A percentile compares a stretch with the other conserved stretches of the same genome.
Evolutionary conservation across 2,113 vertebrate genomes (phyloP).

Genomic region (Montifringilla adamsi): DNA sequence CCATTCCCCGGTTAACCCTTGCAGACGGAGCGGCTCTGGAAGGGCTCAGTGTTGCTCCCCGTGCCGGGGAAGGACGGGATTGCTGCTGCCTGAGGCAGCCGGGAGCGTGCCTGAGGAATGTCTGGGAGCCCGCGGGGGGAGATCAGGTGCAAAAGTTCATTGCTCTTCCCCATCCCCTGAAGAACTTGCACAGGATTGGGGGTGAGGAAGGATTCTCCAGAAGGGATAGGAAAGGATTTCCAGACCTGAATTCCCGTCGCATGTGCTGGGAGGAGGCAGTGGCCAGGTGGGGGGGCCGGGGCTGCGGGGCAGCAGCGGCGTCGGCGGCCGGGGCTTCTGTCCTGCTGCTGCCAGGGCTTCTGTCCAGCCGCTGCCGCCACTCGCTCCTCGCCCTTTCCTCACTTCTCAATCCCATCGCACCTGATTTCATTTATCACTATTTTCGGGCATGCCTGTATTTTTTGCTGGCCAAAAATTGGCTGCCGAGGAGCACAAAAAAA

Average conservation of each 20-base stretch:
- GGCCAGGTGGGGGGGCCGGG: background rate
- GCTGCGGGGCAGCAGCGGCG: background rate
- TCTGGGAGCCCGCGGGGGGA: background rate
- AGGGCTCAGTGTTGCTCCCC: background rate
- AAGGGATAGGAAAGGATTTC: background rate
- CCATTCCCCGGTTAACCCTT: background rate
- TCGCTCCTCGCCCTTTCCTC: background rate
- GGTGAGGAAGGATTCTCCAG: background rate
- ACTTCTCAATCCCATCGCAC: background rate
- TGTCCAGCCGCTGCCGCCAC: background rate
- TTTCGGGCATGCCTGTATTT: background rate
- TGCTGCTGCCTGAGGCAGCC: background rate
- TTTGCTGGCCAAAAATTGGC: background rate
- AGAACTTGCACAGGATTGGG: background rate
- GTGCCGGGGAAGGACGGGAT: background rate
- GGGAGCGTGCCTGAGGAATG: background rate
- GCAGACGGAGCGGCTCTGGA: background rate
- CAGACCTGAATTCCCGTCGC: background rate
- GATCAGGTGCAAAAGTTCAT: constrained; percentile 34
- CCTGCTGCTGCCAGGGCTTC: background rate
- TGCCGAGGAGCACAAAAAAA: background rate
- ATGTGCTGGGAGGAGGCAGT: background rate
- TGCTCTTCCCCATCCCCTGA: background rate
- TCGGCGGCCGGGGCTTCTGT: background rate
- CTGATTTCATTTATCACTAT: fast-evolving